Evolutionary conservation across 2,113 vertebrate species (phyloP).

Genomic region (Xyliphius kryptos): DNA sequence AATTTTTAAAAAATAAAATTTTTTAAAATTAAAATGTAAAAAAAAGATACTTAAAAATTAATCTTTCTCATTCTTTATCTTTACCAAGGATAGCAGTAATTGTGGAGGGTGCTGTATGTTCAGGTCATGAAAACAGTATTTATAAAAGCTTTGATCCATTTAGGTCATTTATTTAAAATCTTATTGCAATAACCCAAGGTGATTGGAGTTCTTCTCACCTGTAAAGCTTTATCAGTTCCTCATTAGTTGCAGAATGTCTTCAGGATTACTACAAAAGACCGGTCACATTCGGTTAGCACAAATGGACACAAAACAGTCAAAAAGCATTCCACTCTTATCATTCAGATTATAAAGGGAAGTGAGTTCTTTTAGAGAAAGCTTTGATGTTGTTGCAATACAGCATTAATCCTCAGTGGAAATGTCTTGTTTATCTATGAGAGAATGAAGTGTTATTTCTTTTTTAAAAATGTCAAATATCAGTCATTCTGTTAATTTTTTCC

Average conservation of each 20-base stretch:
- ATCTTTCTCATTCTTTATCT: too few species aligned
- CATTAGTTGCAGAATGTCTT: neutral
- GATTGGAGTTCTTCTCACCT: neutral
- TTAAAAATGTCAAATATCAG: conserved; percentile 19
- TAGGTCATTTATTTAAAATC: neutral
- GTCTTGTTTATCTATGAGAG: neutral
- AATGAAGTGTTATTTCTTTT: conserved; percentile 13
- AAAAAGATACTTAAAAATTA: too few species aligned
- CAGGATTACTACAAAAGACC: neutral
- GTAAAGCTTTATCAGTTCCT: neutral
- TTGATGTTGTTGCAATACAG: neutral
- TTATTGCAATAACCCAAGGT: neutral
- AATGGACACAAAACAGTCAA: neutral
- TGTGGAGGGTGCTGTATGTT: too few species aligned
- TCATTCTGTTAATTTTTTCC: neutral
- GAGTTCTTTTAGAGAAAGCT: neutral
- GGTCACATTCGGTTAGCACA: neutral
- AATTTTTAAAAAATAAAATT: too few species aligned
- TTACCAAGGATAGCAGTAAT: too few species aligned
- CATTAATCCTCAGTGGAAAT: conserved; percentile 9
- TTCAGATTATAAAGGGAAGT: neutral
- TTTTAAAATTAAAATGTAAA: too few species aligned
- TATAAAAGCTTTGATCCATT: neutral
- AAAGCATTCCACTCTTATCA: neutral
- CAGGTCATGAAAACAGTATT: neutral